Conservation (phyloP, 1,140 invertebrate species). For the Zeugodacus cucurbitae region DNA sequence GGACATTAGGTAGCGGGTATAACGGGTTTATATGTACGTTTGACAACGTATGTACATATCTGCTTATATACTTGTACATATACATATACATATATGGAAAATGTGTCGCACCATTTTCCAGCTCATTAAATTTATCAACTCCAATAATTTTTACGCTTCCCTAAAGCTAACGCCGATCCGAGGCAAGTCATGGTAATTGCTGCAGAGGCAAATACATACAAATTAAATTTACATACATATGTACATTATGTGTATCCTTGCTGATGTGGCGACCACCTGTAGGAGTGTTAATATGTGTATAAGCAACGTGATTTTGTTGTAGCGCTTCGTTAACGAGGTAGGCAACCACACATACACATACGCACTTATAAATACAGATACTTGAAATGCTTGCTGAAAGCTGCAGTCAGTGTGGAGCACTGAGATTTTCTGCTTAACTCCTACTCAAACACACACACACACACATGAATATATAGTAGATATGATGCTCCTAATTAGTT, state of each 20-base stretch:
- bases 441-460: not conserved
- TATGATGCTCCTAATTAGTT: not conserved
- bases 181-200: too few species aligned
- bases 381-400: not conserved
- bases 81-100: not conserved
- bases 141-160: constrained; percentile 37
- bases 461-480: not conserved
- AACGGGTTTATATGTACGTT: not conserved
- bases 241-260: not conserved
- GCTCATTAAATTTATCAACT: constrained; percentile 32
- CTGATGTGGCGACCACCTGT: not conserved
- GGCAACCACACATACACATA: not conserved
- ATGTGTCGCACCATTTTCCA: constrained; percentile 5
- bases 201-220: not conserved
- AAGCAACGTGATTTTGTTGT: not conserved
- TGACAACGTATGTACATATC: not conserved
- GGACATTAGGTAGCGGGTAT: not conserved
- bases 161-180: not conserved
- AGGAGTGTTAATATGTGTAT: not conserved
- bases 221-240: too few species aligned
- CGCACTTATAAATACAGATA: not conserved
- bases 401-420: not conserved
- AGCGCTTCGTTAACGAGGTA: not conserved
- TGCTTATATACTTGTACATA: not conserved
- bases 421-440: not conserved